Percentiles rank a stretch among this genome's conserved stretches.
phyloP scores from a whole-genome alignment of 2,797 vertebrate species.

The Poecilia gillii region DNA sequence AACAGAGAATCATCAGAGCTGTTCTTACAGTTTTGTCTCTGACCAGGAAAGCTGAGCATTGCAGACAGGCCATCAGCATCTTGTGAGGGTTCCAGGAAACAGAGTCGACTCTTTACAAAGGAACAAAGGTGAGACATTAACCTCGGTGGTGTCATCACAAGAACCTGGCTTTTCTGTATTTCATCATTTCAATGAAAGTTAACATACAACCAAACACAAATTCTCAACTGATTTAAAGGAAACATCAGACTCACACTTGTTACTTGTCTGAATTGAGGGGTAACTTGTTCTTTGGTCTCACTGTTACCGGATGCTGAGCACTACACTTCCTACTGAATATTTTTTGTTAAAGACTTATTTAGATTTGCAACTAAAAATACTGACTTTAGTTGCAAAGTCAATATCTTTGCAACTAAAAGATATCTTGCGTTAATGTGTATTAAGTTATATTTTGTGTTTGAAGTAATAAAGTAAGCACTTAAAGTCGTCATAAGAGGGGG shows the following conservation, averaged over 20 bases:
- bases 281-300: not conserved
- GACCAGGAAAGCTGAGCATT: constrained; percentile 87
- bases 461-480: not conserved
- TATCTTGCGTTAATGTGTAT: not conserved
- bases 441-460: not conserved
- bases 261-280: not conserved
- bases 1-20: not conserved
- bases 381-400: too few species aligned
- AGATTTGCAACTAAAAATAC: not conserved
- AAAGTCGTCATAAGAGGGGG: not conserved
- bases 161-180: not conserved
- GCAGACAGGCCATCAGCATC: constrained; percentile 88
- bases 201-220: not conserved
- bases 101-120: constrained; percentile 14
- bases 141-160: not conserved
- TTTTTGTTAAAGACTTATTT: not conserved
- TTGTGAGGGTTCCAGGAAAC: constrained; percentile 89
- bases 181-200: not conserved
- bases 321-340: not conserved
- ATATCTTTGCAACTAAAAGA: too few species aligned
- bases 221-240: not conserved
- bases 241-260: not conserved
- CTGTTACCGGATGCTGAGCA: not conserved
- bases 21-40: constrained; percentile 73
- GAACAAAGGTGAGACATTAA: not conserved